Conservation (phyloP, 2,113 vertebrate species). For the Phyllopteryx taeniolatus region DNA sequence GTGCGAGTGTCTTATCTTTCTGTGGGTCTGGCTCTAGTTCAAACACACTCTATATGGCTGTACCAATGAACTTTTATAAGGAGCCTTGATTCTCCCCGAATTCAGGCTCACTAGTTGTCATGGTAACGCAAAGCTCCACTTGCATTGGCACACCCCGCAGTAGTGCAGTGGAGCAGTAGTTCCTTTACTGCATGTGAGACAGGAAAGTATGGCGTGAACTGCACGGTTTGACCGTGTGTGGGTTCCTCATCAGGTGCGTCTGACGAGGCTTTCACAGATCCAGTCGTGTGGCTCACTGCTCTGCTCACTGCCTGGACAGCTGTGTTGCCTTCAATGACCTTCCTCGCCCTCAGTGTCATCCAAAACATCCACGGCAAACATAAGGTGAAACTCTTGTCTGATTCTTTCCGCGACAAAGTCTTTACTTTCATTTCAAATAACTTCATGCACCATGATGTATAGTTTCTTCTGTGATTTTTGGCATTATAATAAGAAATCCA, state of each 20-base stretch:
- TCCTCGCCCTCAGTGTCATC: constrained; percentile 53
- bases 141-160: no score
- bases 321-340: constrained; percentile 72
- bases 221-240: neutral
- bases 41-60: no score
- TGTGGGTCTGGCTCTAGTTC: no score
- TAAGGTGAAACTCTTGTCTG: constrained; percentile 64
- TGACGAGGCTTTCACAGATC: constrained; percentile 66
- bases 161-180: no score
- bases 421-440: neutral
- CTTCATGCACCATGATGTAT: no score
- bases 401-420: neutral
- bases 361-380: constrained; percentile 40
- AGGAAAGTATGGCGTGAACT: neutral
- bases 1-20: no score
- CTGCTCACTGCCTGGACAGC: constrained; percentile 76
- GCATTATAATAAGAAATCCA: no score
- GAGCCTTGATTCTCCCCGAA: no score
- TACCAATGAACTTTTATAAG: no score
- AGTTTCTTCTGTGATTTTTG: no score
- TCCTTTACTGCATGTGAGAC: neutral
- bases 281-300: constrained; percentile 76
- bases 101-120: no score
- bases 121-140: no score
- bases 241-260: constrained; percentile 68